phyloP scores from a whole-genome alignment of 2,113 vertebrate species.

The Lampris incognitus region DNA sequence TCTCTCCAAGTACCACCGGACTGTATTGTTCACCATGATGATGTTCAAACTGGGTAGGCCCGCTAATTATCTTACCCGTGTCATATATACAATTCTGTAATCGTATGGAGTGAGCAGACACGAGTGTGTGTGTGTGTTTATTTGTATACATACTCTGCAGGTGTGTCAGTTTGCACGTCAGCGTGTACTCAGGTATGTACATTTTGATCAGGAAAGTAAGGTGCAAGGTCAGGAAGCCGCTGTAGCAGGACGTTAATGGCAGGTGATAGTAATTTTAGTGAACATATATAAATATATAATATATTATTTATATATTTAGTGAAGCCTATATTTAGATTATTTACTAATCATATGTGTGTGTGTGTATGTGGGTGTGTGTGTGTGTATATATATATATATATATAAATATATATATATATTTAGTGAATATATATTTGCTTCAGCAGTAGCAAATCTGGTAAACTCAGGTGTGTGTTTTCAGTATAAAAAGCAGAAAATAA shows the following conservation, averaged over 20 bases:
- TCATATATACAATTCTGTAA: neutral
- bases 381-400: neutral
- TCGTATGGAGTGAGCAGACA: neutral
- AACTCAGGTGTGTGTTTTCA: neutral
- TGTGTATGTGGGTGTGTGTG: neutral
- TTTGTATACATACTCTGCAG: neutral
- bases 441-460: neutral
- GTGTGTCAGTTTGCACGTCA: too few relatives aligned
- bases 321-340: too few relatives aligned
- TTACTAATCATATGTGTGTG: constrained; percentile 8
- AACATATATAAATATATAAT: too few relatives aligned
- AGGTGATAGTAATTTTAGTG: too few relatives aligned
- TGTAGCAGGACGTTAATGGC: too few relatives aligned
- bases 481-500: too few relatives aligned
- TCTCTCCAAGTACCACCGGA: constrained; percentile 67
- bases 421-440: neutral
- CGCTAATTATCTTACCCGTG: neutral
- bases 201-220: too few relatives aligned
- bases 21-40: constrained; percentile 73
- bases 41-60: constrained; percentile 81
- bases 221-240: too few relatives aligned
- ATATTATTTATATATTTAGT: too few relatives aligned
- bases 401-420: neutral
- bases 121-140: neutral
- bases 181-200: too few relatives aligned